Evolutionary conservation across 1,140 invertebrate species (phyloP), one percentile per base, ranked within the genome.

Genomic region (Caenorhabditis inopinata): DNA sequence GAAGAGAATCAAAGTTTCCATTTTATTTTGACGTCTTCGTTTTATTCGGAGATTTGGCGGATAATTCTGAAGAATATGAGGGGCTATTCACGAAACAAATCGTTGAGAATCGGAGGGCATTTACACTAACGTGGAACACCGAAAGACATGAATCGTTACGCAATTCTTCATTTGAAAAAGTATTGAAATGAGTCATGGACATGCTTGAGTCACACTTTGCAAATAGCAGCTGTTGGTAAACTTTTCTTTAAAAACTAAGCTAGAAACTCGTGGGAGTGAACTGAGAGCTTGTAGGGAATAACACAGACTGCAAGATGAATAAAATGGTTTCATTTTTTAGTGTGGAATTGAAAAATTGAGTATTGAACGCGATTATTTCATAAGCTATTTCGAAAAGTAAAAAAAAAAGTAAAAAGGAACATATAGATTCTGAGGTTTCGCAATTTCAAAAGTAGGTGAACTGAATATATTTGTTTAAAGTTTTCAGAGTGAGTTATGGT

Each of bases 1-100:
- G 23, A 68, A 42, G 32, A 18, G 58, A 21, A 6, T 38, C 35
- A 68, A 68, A 68, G 58, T 68, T 68, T 68, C 58, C 58, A 29
- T 68, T 68, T 68, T 68, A 32, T 68, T 68, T 68, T 68, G 58
- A 68, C 58, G 32, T 68, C 58, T 68, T 68, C 58, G 12, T 12
- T 38, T 68, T 68, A 68, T 68, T 68, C 58, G 58, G 58, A 68
- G 58, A 68, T 68, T 53, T 68, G n/a, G 58, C 32, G 58, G 58
- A 68, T 68, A 68, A 68, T 68, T 68, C 58, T 38, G 32, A 68
- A n/a, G 32, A 21, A 38, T 21, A 38, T 38, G n/a, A 42, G 12
- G 18, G n/a, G 2, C 7, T n/a, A 38, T n/a, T 38, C 32, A 68
- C 29, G 35, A 14, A 21, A 51, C 21, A 32, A 29, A 58, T 58